Percentiles rank a stretch among this genome's conserved stretches.
phyloP scores from a whole-genome alignment of 2,797 vertebrate genomes.

The Poecilia wingei region DNA sequence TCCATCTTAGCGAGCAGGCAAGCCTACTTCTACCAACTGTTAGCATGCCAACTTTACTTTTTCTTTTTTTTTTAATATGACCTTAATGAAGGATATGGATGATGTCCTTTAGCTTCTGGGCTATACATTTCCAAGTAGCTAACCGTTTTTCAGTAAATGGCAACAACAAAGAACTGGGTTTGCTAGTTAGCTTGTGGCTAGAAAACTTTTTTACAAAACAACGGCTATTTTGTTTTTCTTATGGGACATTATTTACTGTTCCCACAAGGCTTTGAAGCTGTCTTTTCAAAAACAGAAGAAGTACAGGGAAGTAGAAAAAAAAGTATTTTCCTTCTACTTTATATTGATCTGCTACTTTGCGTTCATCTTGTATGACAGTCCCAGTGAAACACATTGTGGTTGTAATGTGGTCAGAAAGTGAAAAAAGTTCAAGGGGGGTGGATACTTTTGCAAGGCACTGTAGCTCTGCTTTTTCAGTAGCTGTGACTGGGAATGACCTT shows the following conservation, averaged over 20 bases:
- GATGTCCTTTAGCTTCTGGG: background rate
- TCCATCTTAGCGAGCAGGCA: background rate
- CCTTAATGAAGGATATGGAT: background rate
- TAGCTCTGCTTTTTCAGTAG: constrained; percentile 20
- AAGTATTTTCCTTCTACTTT: background rate
- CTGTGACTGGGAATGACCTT: constrained; percentile 14
- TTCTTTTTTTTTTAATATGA: too few relatives aligned
- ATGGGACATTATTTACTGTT: background rate
- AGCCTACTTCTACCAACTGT: background rate
- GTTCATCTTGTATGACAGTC: too few relatives aligned
- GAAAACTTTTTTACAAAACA: background rate
- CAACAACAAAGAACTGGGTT: background rate
- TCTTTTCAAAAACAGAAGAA: background rate
- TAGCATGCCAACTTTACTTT: background rate
- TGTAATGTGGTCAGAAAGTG: background rate
- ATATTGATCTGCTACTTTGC: background rate
- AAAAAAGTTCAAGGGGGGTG: background rate
- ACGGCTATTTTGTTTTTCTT: background rate
- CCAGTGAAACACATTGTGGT: background rate
- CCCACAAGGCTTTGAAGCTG: background rate
- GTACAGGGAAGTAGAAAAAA: background rate
- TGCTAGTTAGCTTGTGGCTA: background rate
- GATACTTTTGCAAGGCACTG: background rate
- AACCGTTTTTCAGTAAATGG: background rate
- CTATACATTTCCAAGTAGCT: background rate